phyloP scores from a whole-genome alignment of 2,888 invertebrate species.

The Apocheima hispidaria region DNA sequence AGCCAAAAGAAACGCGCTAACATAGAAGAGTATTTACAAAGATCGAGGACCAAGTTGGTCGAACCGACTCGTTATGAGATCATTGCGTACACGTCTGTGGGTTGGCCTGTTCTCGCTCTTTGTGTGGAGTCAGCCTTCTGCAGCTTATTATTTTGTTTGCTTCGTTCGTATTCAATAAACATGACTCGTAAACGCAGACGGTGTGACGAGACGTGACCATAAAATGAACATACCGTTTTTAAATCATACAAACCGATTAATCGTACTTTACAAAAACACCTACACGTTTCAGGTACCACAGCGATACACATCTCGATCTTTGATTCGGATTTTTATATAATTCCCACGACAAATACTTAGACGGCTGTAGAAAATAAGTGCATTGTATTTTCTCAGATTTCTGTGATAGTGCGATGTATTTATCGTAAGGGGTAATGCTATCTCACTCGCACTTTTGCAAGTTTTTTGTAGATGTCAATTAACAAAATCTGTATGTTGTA shows the following conservation, averaged over 20 bases:
- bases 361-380: background rate
- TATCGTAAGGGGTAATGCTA: background rate
- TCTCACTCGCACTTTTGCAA: background rate
- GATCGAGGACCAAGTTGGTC: too few relatives aligned
- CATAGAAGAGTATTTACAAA: too few relatives aligned
- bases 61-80: too few relatives aligned
- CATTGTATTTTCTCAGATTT: background rate
- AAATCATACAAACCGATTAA: slow-evolving; percentile 9
- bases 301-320: slow-evolving; percentile 1
- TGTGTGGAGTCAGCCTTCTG: too few relatives aligned
- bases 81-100: too few relatives aligned
- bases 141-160: background rate
- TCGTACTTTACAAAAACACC: background rate
- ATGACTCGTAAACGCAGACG: slow-evolving; percentile 12
- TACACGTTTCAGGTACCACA: background rate
- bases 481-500: too few relatives aligned
- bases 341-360: slow-evolving; percentile 11
- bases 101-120: too few relatives aligned
- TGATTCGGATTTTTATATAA: background rate
- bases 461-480: too few relatives aligned
- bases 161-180: slow-evolving; percentile 37
- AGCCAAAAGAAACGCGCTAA: too few relatives aligned
- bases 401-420: background rate
- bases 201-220: slow-evolving; percentile 6
- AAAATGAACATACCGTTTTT: slow-evolving; percentile 8